Evolutionary conservation across 2,888 invertebrate genomes (phyloP).

Genomic region (Acleris cristana): DNA sequence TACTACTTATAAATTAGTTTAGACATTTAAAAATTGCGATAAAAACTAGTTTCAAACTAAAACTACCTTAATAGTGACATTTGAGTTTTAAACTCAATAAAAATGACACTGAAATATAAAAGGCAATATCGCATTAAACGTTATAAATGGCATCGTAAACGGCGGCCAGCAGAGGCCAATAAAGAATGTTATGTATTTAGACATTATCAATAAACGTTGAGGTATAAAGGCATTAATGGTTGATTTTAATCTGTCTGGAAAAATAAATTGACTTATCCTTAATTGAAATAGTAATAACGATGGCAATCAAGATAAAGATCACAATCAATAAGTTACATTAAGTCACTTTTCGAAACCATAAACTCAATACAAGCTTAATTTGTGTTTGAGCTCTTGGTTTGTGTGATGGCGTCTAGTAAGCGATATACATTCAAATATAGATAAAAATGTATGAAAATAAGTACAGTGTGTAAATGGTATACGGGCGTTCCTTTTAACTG

Average conservation of each 20-base stretch:
- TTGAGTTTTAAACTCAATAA: conserved; percentile 28
- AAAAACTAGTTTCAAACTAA: conserved; percentile 2
- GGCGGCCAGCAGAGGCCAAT: conserved; percentile 18
- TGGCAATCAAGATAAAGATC: too few species aligned
- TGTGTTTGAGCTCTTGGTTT: too few species aligned
- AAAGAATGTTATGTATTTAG: conserved; percentile 33
- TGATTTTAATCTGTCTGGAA: conserved; percentile 8
- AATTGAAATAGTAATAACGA: not conserved
- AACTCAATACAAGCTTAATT: too few species aligned
- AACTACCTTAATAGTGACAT: conserved; percentile 5
- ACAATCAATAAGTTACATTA: too few species aligned
- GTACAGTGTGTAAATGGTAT: too few species aligned
- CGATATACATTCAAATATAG: too few species aligned
- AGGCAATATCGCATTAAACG: conserved; percentile 27
- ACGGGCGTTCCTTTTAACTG: too few species aligned
- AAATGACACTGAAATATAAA: conserved; percentile 31
- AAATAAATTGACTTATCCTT: not conserved
- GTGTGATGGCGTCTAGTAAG: too few species aligned
- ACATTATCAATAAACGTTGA: conserved; percentile 24
- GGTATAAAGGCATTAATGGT: conserved; percentile 24
- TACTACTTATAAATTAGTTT: too few species aligned
- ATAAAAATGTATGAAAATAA: too few species aligned
- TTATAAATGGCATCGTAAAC: conserved; percentile 36
- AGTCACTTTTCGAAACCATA: too few species aligned
- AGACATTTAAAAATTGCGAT: too few species aligned